Base-by-base conservation (phyloP, 1,140 invertebrate genomes). In the Druon quercuslanigerum region DNA sequence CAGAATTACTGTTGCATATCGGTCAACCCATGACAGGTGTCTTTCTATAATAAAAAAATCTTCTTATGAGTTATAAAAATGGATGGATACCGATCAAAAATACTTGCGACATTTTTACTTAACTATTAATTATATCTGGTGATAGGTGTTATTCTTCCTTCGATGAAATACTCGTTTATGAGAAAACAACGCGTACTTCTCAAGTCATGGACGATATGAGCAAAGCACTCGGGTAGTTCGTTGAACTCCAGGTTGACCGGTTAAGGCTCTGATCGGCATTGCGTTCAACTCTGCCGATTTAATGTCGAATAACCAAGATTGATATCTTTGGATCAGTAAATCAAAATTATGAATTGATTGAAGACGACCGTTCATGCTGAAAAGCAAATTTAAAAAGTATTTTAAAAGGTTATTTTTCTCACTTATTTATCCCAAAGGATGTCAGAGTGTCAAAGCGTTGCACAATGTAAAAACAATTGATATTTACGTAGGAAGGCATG, bases 221-320 rank as follows among this genome's bases (percentile, higher is more conserved):
- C 80, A 78, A 84, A 79, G 82, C 79, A 73, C 78, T 84, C 80
- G 60, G 33, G 80, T 82, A 80, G 85, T 83, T 86, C 83, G 82
- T 86, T 86, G 85, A 84, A 82, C 85, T 79, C 81, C 75, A 75
- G 79, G 79, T 81, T 79, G 82, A 84, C 82, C 82, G 82, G 80
- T 79, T 84, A 76, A 79, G 79, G 80, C 80, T 82, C 76, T 73
- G 80, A 79, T 82, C 82, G 82, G 79, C 82, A 82, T 84, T 79
- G 78, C 82, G 82, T 81, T 84, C 79, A 77, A 84, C 80, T 84
- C 80, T 80, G 79, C 79, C 82, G 80, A 84, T 84, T 84, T 84
- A 83, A 84, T 84, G 78, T 80, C 82, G 80, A 82, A 84, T 82
- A 33, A 84, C 82, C 82, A 78, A 73, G 82, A 80, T 84, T 80